Percentiles rank a stretch among this genome's conserved stretches.
These are phyloP conservation scores for Echinometra lucunter DNA, from an alignment of 53 echinoderm and acorn worm genomes.

Conservation along the genomic window DNA sequence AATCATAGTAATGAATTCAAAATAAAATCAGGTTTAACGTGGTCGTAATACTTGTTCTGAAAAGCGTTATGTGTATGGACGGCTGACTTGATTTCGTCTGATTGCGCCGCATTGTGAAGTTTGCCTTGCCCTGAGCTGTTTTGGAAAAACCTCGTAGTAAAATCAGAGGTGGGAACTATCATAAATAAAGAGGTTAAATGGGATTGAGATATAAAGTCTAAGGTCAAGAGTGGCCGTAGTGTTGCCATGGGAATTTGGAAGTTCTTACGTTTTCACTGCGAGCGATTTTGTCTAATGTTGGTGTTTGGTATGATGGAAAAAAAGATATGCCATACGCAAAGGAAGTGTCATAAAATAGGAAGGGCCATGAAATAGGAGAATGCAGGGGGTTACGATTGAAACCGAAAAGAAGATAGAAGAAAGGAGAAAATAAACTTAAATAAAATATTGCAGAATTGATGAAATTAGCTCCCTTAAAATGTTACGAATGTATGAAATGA, in stretches of 20 bases:
- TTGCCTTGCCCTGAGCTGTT: slow-evolving; percentile 33
- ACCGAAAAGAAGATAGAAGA: too few relatives aligned
- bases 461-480: too few relatives aligned
- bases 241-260: slow-evolving; percentile 10
- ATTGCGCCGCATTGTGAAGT: not conserved
- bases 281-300: too few relatives aligned
- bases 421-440: too few relatives aligned
- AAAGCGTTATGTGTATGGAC: not conserved
- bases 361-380: too few relatives aligned
- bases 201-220: not conserved
- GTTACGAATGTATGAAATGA: too few relatives aligned
- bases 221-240: not conserved
- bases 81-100: not conserved
- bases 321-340: too few relatives aligned
- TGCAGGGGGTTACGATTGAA: too few relatives aligned
- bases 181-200: too few relatives aligned
- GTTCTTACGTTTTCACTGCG: not conserved
- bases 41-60: not conserved
- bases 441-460: too few relatives aligned
- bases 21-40: slow-evolving; percentile 15
- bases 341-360: too few relatives aligned
- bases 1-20: slow-evolving; percentile 43
- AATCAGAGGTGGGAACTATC: not conserved
- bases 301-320: too few relatives aligned
- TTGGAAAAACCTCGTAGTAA: slow-evolving; percentile 32